Conservation (phyloP, 2,888 invertebrate species). For the Agrochola macilenta region DNA sequence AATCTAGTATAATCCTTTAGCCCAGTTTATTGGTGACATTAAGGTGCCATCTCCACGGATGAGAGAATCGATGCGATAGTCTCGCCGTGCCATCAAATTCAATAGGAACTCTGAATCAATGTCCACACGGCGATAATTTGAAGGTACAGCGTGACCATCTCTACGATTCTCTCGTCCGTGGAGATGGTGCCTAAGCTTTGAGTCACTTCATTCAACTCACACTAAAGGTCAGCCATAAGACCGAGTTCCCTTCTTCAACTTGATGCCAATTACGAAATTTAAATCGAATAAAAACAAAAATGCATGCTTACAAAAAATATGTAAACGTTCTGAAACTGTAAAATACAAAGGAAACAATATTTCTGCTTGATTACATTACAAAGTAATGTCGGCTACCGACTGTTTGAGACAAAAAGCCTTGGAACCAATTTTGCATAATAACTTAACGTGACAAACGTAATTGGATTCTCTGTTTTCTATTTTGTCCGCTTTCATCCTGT, state of each 20-base stretch:
- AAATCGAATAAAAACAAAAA: conserved; percentile 44
- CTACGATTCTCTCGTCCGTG: too few relatives aligned
- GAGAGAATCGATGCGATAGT: too few relatives aligned
- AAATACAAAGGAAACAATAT: conserved; percentile 65
- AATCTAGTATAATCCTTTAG: too few relatives aligned
- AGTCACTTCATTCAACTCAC: not conserved
- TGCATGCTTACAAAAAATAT: conserved; percentile 44
- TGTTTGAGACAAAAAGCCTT: conserved; percentile 81
- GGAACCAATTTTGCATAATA: conserved; percentile 86
- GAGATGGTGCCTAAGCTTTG: too few relatives aligned
- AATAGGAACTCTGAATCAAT: too few relatives aligned
- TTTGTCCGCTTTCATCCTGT: conserved; percentile 64
- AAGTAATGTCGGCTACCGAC: conserved; percentile 65
- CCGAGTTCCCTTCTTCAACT: not conserved
- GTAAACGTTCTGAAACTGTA: conserved; percentile 44
- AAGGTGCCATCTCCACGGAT: not conserved
- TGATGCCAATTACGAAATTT: conserved; percentile 32
- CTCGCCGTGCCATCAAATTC: too few relatives aligned
- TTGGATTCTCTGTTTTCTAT: conserved; percentile 83
- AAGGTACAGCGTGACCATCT: too few relatives aligned
- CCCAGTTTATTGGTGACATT: not conserved
- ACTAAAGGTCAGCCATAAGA: not conserved
- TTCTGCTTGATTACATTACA: conserved; percentile 68
- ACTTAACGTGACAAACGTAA: conserved; percentile 86
- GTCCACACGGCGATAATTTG: too few relatives aligned